Base-by-base conservation (phyloP, 2,113 vertebrate species). In the pig (Sus scrofa) region DNA sequence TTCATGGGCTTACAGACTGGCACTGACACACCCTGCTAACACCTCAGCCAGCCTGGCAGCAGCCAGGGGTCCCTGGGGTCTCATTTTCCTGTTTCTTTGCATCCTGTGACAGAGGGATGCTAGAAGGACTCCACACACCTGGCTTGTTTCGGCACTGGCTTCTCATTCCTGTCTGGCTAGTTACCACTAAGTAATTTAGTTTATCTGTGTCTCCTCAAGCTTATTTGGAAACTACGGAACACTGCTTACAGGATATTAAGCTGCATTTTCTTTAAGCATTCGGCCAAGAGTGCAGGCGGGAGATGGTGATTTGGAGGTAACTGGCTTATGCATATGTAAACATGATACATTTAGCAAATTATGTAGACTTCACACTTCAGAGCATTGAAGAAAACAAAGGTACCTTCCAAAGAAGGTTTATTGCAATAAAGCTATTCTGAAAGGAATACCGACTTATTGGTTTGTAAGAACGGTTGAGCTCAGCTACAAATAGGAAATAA, bases 321-420 rank as follows among this genome's bases (percentile, higher is more conserved):
- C 95, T 82, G 93, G 86, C 84, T 98, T 94, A 96, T 96, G 97
- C 96, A 97, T 98, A 98, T 97, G 95, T 97, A 98, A 98, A 97
- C 95, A 97, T 16, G 93, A 97, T 85, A n/a, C 92, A 98, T 96
- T 98, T 95, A 97, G 96, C 92, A 96, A 97, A 98, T 98, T 97
- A 96, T 34, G 84, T 82, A 96, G 93, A 87, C 89, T 93, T 97
- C 96, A 97, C 97, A 96, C 97, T 96, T 97, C 96, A 96, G 92
- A 96, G 95, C 93, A 86, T 14, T 88, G 97, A 95, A 54, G 74
- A 95, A 97, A 97, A 97, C 95, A 98, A 96, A 97, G 96, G 73
- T 88, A 44, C 44, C 95, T 97, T 97, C 89, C 81, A 94, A 95
- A 87, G 67, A 94, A 96, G 87, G 54, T 87, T 90, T 12, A 90